phyloP scores from a whole-genome alignment of 1,140 invertebrate genomes.

The Drosophila pandora region DNA sequence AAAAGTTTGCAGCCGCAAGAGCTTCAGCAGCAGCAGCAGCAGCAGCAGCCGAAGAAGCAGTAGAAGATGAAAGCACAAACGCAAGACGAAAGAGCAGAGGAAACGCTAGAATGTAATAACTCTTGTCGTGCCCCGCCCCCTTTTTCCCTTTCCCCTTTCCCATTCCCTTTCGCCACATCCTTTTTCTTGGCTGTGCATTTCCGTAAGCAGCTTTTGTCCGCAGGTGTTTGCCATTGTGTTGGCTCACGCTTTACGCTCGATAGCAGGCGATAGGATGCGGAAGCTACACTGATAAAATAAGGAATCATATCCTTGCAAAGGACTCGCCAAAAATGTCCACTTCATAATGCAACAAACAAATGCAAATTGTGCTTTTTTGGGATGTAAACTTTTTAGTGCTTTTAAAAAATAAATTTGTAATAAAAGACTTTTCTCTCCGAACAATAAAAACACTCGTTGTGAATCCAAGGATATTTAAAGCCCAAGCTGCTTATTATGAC shows the following conservation, averaged over 20 bases:
- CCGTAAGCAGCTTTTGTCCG: conserved; percentile 78
- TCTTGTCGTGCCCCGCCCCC: conserved; percentile 58
- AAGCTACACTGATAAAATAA: conserved; percentile 7
- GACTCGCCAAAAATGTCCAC: neutral
- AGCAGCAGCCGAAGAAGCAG: conserved; percentile 1
- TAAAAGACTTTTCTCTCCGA: neutral
- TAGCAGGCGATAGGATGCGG: conserved; percentile 8
- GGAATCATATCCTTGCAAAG: neutral
- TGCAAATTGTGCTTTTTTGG: too few species aligned
- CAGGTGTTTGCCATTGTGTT: conserved; percentile 79
- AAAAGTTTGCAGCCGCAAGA: conserved; percentile 34
- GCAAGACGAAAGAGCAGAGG: conserved; percentile 37
- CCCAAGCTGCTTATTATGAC: conserved; percentile 77
- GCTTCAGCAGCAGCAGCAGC: conserved; percentile 5
- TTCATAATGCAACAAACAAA: too few species aligned
- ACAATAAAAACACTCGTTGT: conserved; percentile 24
- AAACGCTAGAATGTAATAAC: conserved; percentile 78
- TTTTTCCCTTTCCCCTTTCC: too few species aligned
- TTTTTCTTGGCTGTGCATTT: conserved; percentile 49
- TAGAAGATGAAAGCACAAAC: conserved; percentile 40
- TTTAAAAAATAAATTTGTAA: neutral
- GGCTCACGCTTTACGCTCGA: conserved; percentile 62
- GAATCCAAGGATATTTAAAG: conserved; percentile 57
- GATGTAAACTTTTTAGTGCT: neutral
- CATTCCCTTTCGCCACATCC: conserved; percentile 1